Percentiles rank a stretch among this genome's conserved stretches.
Evolutionary conservation across 2,888 invertebrate genomes (phyloP).

Genomic region (Perizoma affinitatum): DNA sequence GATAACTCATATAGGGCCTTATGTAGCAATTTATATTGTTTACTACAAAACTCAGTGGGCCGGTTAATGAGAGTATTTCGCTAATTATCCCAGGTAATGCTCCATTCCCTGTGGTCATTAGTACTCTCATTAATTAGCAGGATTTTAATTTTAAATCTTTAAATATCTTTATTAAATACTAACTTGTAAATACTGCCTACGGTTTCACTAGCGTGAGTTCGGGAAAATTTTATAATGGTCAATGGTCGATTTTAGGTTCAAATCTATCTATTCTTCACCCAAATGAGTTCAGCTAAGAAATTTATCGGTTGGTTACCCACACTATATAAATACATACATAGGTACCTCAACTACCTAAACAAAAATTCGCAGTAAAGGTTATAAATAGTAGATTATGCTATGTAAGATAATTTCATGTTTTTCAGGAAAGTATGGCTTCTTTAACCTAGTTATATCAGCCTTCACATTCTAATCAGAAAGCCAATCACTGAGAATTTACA

Average conservation of each 20-base stretch:
- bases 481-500: conserved; percentile 57
- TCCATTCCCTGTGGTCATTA: conserved; percentile 32
- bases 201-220: too few species aligned
- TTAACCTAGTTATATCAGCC: background rate
- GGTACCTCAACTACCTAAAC: too few species aligned
- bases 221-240: too few species aligned
- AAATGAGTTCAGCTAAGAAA: too few species aligned
- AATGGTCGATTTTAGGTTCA: too few species aligned
- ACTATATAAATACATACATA: too few species aligned
- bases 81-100: conserved; percentile 35
- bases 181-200: too few species aligned
- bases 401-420: too few species aligned
- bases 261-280: too few species aligned
- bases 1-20: conserved; percentile 20
- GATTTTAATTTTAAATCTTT: conserved; percentile 16
- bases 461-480: conserved; percentile 55
- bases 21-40: conserved; percentile 30
- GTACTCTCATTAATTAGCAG: conserved; percentile 30
- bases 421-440: background rate
- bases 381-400: too few species aligned
- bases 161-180: background rate
- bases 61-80: conserved; percentile 32
- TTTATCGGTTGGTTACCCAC: too few species aligned
- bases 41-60: conserved; percentile 28
- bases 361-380: too few species aligned